Evolutionary conservation across 2,888 invertebrate species (phyloP).

Genomic region (Balanococcus diminutus): DNA sequence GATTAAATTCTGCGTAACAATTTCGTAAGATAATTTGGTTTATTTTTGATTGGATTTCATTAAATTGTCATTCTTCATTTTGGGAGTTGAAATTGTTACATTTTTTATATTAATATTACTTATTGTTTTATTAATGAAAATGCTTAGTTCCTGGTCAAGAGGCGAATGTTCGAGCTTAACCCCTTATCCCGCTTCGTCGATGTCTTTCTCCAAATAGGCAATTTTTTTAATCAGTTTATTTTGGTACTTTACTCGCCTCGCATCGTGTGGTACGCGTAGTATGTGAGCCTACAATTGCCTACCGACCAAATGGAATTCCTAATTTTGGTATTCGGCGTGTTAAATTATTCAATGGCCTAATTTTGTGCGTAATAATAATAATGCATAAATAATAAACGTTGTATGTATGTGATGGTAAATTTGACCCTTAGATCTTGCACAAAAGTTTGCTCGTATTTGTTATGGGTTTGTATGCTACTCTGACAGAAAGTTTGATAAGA

Average conservation of each 20-base stretch:
- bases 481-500: not conserved
- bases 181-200: not conserved
- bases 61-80: not conserved
- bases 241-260: not conserved
- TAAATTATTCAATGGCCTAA: not conserved
- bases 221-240: not conserved
- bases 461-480: not conserved
- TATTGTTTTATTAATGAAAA: conserved; percentile 20
- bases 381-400: not conserved
- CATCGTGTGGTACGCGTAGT: too few species aligned
- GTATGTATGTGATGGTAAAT: not conserved
- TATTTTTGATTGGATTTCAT: not conserved
- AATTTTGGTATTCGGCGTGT: not conserved
- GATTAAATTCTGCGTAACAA: not conserved
- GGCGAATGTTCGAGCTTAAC: conserved; percentile 1
- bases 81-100: not conserved
- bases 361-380: not conserved
- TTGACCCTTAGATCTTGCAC: not conserved
- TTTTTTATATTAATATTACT: conserved; percentile 14
- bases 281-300: not conserved
- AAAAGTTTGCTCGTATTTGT: not conserved
- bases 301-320: not conserved
- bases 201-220: not conserved
- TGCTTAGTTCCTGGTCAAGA: not conserved
- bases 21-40: not conserved